Evolutionary conservation across 2,113 vertebrate genomes (phyloP).

Genomic region (Geothlypis trichas): DNA sequence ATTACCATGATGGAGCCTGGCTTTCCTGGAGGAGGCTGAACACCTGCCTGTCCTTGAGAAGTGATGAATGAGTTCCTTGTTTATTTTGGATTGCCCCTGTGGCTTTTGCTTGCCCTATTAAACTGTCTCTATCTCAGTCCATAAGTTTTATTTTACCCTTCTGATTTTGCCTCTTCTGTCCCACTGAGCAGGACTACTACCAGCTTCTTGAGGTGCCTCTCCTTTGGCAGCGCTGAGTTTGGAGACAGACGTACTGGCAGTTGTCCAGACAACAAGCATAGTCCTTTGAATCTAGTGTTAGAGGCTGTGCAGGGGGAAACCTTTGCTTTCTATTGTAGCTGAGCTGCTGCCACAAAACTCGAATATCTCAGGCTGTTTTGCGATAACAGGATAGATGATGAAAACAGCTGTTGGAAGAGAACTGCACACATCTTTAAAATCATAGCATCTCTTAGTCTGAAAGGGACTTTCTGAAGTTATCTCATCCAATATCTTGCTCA

Average conservation of each 20-base stretch:
- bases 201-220: neutral
- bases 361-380: neutral
- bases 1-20: fast-evolving
- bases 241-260: neutral
- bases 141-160: neutral
- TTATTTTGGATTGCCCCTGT: neutral
- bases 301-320: neutral
- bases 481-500: neutral
- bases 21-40: neutral
- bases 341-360: neutral
- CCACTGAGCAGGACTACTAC: fast-evolving
- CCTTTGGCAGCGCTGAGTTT: neutral
- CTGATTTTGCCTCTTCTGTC: neutral
- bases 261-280: neutral
- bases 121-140: neutral
- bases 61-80: neutral
- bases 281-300: neutral
- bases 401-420: neutral
- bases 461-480: neutral
- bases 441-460: neutral
- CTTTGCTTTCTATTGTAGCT: neutral
- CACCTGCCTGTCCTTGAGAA: no score
- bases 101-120: neutral
- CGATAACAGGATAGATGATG: neutral
- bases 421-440: neutral